Conservation (phyloP, 2,888 invertebrate genomes). For the Leucoptera coffeella region DNA sequence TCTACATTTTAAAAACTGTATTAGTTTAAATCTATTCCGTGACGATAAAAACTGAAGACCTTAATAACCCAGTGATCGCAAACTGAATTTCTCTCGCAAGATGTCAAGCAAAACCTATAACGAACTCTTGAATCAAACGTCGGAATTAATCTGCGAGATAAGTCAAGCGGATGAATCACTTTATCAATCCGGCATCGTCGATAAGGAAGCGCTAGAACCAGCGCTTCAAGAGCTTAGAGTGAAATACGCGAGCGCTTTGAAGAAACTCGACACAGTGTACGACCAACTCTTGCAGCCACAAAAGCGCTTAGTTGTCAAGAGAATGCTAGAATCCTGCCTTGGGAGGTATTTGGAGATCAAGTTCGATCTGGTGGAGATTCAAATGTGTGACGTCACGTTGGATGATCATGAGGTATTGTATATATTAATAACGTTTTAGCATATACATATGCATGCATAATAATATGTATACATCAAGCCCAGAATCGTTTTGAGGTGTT, state of each 20-base stretch:
- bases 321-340: conserved; percentile 67
- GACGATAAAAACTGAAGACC: not conserved
- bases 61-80: not conserved
- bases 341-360: conserved; percentile 85
- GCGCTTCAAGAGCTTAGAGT: conserved; percentile 68
- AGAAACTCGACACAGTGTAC: conserved; percentile 72
- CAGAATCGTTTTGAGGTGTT: no score
- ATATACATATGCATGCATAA: no score
- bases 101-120: conserved; percentile 76
- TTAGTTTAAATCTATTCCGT: no score
- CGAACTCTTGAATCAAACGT: conserved; percentile 58
- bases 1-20: no score
- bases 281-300: conserved; percentile 93
- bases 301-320: conserved; percentile 72
- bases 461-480: no score
- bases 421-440: not conserved
- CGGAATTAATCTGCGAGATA: conserved; percentile 47
- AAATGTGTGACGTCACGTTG: conserved; percentile 80
- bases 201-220: conserved; percentile 54
- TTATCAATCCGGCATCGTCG: conserved; percentile 55
- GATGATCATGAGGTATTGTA: conserved; percentile 59
- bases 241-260: conserved; percentile 71
- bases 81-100: conserved; percentile 3
- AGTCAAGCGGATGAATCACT: conserved; percentile 55
- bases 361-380: conserved; percentile 79